Conservation (phyloP, 2,113 vertebrate species). For the Xiphorhynchus elegans region DNA sequence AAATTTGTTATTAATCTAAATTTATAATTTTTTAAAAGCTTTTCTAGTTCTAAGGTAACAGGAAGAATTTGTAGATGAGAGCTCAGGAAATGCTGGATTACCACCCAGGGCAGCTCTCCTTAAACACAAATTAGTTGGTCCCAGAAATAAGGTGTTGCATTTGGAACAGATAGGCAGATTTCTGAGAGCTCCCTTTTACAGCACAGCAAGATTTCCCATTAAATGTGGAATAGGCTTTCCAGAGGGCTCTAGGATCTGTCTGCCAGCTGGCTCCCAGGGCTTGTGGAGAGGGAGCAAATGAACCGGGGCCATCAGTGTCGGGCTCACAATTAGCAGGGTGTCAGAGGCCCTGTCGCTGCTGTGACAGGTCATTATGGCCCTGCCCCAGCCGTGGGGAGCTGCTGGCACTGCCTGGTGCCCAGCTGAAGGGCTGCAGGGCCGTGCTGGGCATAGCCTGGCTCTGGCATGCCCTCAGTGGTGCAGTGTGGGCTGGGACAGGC, state of each 20-base stretch:
- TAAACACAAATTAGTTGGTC: neutral
- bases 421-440: neutral
- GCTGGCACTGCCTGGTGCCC: neutral
- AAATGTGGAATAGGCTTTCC: neutral
- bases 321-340: slow-evolving; percentile 50
- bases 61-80: neutral
- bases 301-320: slow-evolving; percentile 46
- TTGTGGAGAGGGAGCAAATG: slow-evolving; percentile 16
- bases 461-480: neutral
- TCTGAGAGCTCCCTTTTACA: slow-evolving; percentile 2
- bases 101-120: neutral
- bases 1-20: neutral
- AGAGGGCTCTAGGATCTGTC: neutral
- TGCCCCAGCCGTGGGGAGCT: neutral
- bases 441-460: neutral
- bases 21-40: neutral
- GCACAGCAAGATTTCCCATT: slow-evolving; percentile 8
- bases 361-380: neutral
- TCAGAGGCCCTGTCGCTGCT: neutral
- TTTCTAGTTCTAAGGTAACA: neutral
- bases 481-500: neutral
- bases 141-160: neutral
- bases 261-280: slow-evolving; percentile 40
- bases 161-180: neutral
- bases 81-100: neutral